Evolutionary conservation across 2,797 vertebrate genomes (phyloP), one percentile per base, ranked within the genome.

Genomic region (Erpetoichthys calabaricus): DNA sequence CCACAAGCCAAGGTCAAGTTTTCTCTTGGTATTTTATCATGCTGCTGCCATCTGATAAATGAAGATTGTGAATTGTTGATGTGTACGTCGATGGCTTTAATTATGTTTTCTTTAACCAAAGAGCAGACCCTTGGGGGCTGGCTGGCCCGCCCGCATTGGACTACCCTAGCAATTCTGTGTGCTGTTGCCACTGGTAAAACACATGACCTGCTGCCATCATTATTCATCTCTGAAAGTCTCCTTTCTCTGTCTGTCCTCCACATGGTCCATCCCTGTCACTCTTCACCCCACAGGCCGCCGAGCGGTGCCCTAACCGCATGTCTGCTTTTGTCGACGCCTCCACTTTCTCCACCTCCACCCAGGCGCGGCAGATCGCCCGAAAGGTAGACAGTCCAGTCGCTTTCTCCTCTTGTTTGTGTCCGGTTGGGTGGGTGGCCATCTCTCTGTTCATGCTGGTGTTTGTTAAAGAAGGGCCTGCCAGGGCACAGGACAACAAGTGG

Each of bases 301-400:
- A 92, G 73, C 77, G 81, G 73, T 77, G 68, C 70, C 67, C 79
- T 80, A 89, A 88, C 83, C 90, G 92, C 77, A 89, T 90, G 79
- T 94, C 91, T 68, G 87, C 89, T 71, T 90, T 81, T 86, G 75
- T 93, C 66, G 89, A 92, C 83, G 83, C 80, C 67, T 65, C 85
- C 77, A 78, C 84, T 80, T 85, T 55, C 0, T 77, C 75, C 80
- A 79, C 70, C 7, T 75, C 80, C 54, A 76, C 80, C 73, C 87
- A 85, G 65, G 73, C 75, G 59, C 88, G 90, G 78, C 85, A 81
- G 69, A 80, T 90, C 72, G 71, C 80, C 59, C 89, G 80, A 70
- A 95, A 95, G 92, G 91, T 95, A 95, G 89, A 63, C 62, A 56
- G 59, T 63, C 65, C 25, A 25, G 8, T 10, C 3, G 1, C 3